Conservation (phyloP, 2,888 invertebrate species). For the Agrochola lychnidis region DNA sequence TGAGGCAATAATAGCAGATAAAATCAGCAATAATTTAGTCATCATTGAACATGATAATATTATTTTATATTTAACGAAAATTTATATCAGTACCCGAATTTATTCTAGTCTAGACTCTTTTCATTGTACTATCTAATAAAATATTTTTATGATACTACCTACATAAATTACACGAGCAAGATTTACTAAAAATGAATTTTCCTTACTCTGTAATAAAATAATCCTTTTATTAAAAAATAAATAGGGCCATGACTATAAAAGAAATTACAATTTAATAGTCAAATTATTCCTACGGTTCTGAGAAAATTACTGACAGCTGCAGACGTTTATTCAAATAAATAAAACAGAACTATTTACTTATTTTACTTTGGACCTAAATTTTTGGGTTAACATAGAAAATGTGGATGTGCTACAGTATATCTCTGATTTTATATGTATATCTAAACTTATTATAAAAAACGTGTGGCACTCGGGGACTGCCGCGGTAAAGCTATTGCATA, state of each 20-base stretch:
- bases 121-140: not conserved
- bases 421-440: no score
- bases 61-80: not conserved
- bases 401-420: not conserved
- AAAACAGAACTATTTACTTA: not conserved
- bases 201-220: not conserved
- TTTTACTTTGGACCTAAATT: no score
- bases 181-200: not conserved
- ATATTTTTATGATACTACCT: conserved; percentile 7
- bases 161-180: not conserved
- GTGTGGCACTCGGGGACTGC: no score
- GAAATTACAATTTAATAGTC: not conserved
- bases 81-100: not conserved
- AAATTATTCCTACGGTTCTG: not conserved
- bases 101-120: not conserved
- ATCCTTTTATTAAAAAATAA: not conserved
- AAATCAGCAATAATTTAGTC: not conserved
- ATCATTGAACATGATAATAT: not conserved
- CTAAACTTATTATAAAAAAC: no score
- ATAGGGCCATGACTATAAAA: not conserved
- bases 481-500: no score
- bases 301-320: not conserved
- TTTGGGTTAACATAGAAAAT: not conserved
- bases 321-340: not conserved
- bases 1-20: not conserved